Conservation (phyloP, 1,140 invertebrate species). For the Tetramorium simillimum region DNA sequence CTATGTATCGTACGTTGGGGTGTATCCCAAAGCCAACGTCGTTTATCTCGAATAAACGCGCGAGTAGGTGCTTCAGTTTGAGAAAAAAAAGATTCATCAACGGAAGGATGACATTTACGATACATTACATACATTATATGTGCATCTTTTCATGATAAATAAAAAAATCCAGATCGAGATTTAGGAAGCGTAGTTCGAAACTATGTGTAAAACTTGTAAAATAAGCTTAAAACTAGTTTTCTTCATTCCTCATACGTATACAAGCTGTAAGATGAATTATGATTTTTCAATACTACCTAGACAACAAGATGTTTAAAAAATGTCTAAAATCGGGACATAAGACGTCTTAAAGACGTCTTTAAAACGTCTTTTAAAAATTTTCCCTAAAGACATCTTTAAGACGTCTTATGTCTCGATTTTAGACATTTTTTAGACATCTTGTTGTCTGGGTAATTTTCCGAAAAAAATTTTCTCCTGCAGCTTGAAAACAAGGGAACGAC, state of each 20-base stretch:
- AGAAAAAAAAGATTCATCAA: conserved; percentile 18
- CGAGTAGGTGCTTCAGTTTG: background rate
- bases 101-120: background rate
- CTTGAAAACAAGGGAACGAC: background rate
- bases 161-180: background rate
- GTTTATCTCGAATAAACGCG: conserved; percentile 29
- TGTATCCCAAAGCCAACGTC: conserved; percentile 24
- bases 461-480: background rate
- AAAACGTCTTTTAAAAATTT: too few relatives aligned
- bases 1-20: background rate
- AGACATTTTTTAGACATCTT: too few relatives aligned
- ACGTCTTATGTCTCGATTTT: too few relatives aligned
- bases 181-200: background rate
- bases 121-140: background rate
- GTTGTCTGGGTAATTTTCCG: too few relatives aligned
- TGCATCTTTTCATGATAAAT: background rate
- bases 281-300: background rate
- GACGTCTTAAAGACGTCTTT: too few relatives aligned
- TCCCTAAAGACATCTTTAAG: too few relatives aligned
- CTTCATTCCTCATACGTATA: background rate
- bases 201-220: background rate
- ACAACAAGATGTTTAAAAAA: too few relatives aligned
- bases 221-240: background rate
- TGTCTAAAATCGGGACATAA: too few relatives aligned
- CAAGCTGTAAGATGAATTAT: background rate